Evolutionary conservation across 2,888 invertebrate genomes (phyloP), one percentile per base, ranked within the genome.

Genomic region (Ceratothoa steindachneri): DNA sequence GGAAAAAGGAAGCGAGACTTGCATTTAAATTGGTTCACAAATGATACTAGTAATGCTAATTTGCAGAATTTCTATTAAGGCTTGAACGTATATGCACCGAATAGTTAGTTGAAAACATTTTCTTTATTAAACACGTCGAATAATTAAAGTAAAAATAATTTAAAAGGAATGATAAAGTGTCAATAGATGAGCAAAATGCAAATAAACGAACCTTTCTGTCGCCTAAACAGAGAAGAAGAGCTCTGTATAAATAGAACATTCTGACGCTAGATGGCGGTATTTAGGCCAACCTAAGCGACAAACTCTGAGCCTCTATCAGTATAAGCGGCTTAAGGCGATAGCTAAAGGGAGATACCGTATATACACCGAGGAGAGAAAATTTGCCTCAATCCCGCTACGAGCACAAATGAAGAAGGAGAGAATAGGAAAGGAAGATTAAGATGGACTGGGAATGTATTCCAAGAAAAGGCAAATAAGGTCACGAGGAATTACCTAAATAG

Each of bases 241-340:
- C 19, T 55, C 7, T 19, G 19, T 55, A 55, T 55, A 22, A 22
- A 55, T 15, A 55, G 55, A 55, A 55, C 55, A 55, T 55, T 55
- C 19, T 55, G 55, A 19, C 55, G 55, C 55, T 55, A 5, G 24
- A 55, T 55, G 55, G 15, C 55, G 12, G 55, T 22, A 15, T 55
- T 55, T 19, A 19, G 12, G 24, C 55, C 55, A 55, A 19, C 12
- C 55, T 15, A 5, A 55, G 55, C 55, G 55, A 55, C 55, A 55
- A 15, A 55, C 55, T 55, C 55, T 7, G 55, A 55, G 55, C 55
- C 55, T 55, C 55, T 55, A 55, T 55, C 55, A 55, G 55, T 55
- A 55, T 55, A 55, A 55, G 55, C 55, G 55, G 55, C 55, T 55
- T 55, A 55, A 55, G 55, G 24, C 55, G 55, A 55, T 55, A 22